These are phyloP conservation scores for Notospermus geniculatus DNA, from an alignment of 1,140 invertebrate genomes.

Conservation along the genomic window DNA sequence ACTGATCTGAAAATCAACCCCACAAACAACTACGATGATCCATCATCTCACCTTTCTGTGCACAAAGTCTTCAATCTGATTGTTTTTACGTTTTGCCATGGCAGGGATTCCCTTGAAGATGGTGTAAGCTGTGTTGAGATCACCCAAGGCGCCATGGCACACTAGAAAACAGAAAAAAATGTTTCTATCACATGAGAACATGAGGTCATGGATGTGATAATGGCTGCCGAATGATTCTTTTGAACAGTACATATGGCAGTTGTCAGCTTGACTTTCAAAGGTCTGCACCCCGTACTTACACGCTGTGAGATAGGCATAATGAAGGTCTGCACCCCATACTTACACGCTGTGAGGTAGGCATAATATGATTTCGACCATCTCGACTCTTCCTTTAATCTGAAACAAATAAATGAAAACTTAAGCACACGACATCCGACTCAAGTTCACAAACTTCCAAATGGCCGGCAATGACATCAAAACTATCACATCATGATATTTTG, in stretches of 20 bases:
- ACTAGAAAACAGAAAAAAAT: constrained; percentile 48
- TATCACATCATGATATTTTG: too few relatives aligned
- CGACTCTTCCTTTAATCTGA: constrained; percentile 63
- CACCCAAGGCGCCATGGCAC: constrained; percentile 60
- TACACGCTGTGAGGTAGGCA: constrained; percentile 66
- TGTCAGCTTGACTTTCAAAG: too few relatives aligned
- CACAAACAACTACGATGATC: background rate
- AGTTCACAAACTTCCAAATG: too few relatives aligned
- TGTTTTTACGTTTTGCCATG: constrained; percentile 52
- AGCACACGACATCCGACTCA: too few relatives aligned
- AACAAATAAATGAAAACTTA: constrained; percentile 3
- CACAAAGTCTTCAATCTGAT: constrained; percentile 56
- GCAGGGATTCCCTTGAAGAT: constrained; percentile 56
- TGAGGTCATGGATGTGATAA: too few relatives aligned
- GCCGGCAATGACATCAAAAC: too few relatives aligned
- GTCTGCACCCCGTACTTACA: constrained; percentile 48
- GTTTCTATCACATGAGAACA: too few relatives aligned
- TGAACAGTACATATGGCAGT: too few relatives aligned
- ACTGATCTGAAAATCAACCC: background rate
- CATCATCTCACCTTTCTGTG: constrained; percentile 37
- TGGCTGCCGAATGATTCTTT: too few relatives aligned
- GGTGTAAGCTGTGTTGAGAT: constrained; percentile 51
- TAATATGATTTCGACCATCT: constrained; percentile 72
- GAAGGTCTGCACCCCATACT: constrained; percentile 16
- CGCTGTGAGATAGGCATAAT: constrained; percentile 69